Base-by-base conservation (phyloP, 2,113 vertebrate genomes). In the Clarias magur region DNA sequence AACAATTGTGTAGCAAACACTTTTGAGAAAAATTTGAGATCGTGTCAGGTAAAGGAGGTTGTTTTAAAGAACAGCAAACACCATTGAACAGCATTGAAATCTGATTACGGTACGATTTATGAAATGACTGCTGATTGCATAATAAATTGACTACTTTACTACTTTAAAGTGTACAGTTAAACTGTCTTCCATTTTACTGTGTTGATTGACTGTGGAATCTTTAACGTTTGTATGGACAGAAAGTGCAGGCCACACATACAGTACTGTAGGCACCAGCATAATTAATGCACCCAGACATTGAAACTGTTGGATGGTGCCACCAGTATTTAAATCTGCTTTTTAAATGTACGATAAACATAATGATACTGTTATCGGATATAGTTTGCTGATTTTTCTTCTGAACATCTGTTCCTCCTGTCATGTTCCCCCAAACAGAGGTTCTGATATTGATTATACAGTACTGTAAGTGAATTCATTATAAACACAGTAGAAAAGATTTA, bases 181-280 rank as follows among this genome's bases (percentile, higher is more conserved):
- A 62, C 60, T 62, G 21, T 62, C 3, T 21, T 21, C 19, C n/a
- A 30, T 30, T 30, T 68, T n/a, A n/a, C n/a, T 5, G 13, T 68
- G 12, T 42, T 19, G 68, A 16, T 38, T 72, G 68, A 72, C 27
- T 70, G 16, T 34, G 17, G 87, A 92, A 85, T 84, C 65, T 84
- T 84, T 21, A 21, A 88, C 25, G 73, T 67, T 67, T 67, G 5
- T 25, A 83, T 8, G 60, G 34, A 65, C 10, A 75, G 30, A 42
- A 12, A 57, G 54, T 2, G 30, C 19, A 59, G 68, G 54, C 21
- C 53, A 72, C 27, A 68, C 12, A 15, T 23, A 84, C 30, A 34
- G 30, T 1, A 34, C 34, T 38, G 34, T 3, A 38, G 54, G 54
- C 30, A 38, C 38, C 54, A 81, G 78, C 34, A 42, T 62, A 13